Base-by-base conservation (phyloP, 2,888 invertebrate genomes). In the Polyommatus icarus region DNA sequence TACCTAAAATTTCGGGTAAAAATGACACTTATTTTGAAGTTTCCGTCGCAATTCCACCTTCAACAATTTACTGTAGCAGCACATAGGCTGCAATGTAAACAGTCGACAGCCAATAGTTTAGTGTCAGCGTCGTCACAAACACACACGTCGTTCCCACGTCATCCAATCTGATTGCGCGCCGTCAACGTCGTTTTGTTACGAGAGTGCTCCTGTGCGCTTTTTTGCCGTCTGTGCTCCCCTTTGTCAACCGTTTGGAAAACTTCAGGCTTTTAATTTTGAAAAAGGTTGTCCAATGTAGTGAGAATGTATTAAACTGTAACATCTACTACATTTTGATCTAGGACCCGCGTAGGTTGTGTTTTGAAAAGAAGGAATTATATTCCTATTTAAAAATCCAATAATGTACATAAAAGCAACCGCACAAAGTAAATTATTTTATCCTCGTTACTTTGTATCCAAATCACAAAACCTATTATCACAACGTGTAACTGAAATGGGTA, bases 171-270 rank as follows among this genome's bases (percentile, higher is more conserved):
- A 75, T 75, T 75, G 73, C 32, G 54, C 3, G 29, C 20, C 15
- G 75, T 54, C 75, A 75, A 54, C 75, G 3, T 75, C 75, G 75
- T 75, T 75, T 75, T 75, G 75, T 75, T 29, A 15, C 24, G 50
- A 50, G 54, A 75, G 46, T 18, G 29, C 12, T 24, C 50, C 75
- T 15, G 24, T 75, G 18, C 50, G 50, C 50, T 75, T 54, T 75
- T 75, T 75, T 50, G 18, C 24, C 29, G 54, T 73, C 50, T 73
- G 73, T 50, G 20, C 46, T 50, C 15, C 50, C 18, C 24, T 75
- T 50, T 29, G 75, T 24, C 15, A 15, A 40, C 46, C 12, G 73
- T 54, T 75, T 54, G 46, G 24, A 54, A 75, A 20, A 29, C 6
- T 29, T 24, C 24, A 24, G 20, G n/a, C 20, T 73, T 73, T 73